A percentile compares a stretch with the other conserved stretches of the same genome.
Evolutionary conservation across 2,797 vertebrate species (phyloP).

Genomic region (Squalus acanthias): DNA sequence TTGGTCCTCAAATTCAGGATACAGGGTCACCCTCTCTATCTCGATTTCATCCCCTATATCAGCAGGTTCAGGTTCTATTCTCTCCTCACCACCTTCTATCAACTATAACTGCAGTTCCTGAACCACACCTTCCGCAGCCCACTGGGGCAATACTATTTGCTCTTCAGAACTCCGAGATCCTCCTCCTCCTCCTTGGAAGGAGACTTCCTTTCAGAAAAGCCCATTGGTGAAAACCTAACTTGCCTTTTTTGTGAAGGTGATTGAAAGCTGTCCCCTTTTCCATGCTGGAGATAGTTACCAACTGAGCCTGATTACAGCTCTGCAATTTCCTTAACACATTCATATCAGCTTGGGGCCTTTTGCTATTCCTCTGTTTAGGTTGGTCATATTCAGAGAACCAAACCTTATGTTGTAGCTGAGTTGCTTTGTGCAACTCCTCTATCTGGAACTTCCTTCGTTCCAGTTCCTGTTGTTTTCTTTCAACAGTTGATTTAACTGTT

Average conservation of each 20-base stretch:
- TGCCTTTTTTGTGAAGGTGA: neutral
- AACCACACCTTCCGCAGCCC: too few relatives aligned
- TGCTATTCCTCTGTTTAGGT: neutral
- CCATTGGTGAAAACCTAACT: neutral
- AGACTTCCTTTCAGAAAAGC: neutral
- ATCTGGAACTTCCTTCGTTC: neutral
- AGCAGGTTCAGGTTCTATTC: too few relatives aligned
- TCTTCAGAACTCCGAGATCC: neutral
- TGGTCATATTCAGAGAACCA: neutral
- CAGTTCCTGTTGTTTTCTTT: neutral
- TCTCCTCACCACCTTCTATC: too few relatives aligned
- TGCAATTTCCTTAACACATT: neutral
- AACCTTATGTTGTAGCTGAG: neutral
- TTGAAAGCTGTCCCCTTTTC: neutral
- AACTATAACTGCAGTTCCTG: too few relatives aligned
- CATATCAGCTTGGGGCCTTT: neutral
- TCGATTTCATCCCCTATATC: neutral
- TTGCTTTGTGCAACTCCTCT: neutral
- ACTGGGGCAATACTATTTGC: neutral
- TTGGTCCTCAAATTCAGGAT: neutral
- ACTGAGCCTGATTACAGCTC: neutral
- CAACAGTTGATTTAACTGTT: neutral
- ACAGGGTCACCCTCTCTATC: neutral
- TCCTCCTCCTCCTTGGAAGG: neutral
- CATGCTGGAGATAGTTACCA: neutral